phyloP scores from a whole-genome alignment of 2,888 invertebrate genomes.

The Herminia tarsipennalis region DNA sequence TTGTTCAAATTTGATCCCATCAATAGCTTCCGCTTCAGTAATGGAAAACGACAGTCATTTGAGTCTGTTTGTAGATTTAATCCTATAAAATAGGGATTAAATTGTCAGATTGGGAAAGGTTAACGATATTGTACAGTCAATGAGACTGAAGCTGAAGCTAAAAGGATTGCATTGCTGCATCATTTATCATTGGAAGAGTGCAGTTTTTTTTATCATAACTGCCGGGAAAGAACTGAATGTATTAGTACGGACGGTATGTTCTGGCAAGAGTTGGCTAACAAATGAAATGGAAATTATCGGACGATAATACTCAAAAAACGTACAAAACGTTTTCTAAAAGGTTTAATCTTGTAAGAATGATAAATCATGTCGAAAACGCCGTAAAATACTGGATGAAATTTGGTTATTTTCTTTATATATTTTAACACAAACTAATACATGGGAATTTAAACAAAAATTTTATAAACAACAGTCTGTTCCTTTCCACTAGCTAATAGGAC shows the following conservation, averaged over 20 bases:
- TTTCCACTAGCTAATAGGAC: too few relatives aligned
- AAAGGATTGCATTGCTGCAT: conserved; percentile 17
- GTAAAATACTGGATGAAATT: too few relatives aligned
- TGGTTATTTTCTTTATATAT: too few relatives aligned
- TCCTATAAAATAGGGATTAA: conserved; percentile 45
- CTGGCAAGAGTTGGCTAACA: neutral
- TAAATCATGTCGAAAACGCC: too few relatives aligned
- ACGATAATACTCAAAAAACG: neutral
- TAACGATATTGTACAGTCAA: conserved; percentile 25
- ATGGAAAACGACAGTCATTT: conserved; percentile 43
- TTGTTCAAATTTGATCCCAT: conserved; percentile 56
- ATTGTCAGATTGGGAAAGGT: conserved; percentile 44
- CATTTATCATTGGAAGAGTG: conserved; percentile 32
- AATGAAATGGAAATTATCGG: neutral
- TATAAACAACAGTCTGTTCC: too few relatives aligned
- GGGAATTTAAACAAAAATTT: too few relatives aligned
- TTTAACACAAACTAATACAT: too few relatives aligned
- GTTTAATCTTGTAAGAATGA: too few relatives aligned
- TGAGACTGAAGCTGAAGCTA: conserved; percentile 14
- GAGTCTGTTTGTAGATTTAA: conserved; percentile 43
- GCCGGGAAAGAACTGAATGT: conserved; percentile 3
- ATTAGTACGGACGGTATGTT: neutral
- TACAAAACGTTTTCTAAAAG: neutral
- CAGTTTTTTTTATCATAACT: conserved; percentile 12
- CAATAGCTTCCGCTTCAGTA: conserved; percentile 46